Base-by-base conservation (phyloP, 2,113 vertebrate genomes). In the Entelurus aequoreus region DNA sequence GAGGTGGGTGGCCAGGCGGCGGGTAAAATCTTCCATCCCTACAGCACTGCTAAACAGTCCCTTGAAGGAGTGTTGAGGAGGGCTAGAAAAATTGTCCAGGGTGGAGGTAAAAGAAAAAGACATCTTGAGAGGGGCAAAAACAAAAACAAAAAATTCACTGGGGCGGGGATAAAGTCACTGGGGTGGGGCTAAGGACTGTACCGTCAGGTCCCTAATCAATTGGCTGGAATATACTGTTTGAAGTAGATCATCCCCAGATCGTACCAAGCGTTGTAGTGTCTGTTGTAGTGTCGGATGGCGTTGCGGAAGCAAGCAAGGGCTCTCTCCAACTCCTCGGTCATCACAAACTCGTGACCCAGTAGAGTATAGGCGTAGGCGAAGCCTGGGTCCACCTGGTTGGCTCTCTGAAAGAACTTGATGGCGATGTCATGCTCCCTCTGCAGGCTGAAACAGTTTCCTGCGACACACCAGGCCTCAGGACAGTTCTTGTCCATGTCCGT, bases 181-280 rank as follows among this genome's bases (percentile, higher is more conserved):
- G n/a, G n/a, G n/a, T n/a, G n/a, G n/a, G n/a, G n/a, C n/a, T n/a
- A n/a, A n/a, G n/a, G n/a, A n/a, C n/a, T n/a, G n/a, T n/a, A n/a
- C n/a, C n/a, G n/a, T n/a, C n/a, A n/a, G n/a, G n/a, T n/a, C n/a
- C n/a, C n/a, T n/a, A n/a, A n/a, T n/a, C n/a, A n/a, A n/a, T n/a
- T n/a, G n/a, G n/a, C n/a, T n/a, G n/a, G n/a, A n/a, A n/a, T n/a
- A n/a, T n/a, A n/a, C 84, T 99, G 97, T 74, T 99, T 99, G 86
- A 96, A 99, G 88, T 99, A 99, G 83, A 99, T 98, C 96, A 99
- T 98, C 71, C 97, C 97, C 85, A 98, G 88, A 47, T 96, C 96
- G 21, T 98, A 75, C 67, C 63, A 99, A 8, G 96, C 97, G 11
- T 99, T 99, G 71, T 99, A 98, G 87, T 99, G 97, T 71, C 96